Evolutionary conservation across 2,888 invertebrate genomes (phyloP), one percentile per base, ranked within the genome.

Genomic region (Plebejus argus): DNA sequence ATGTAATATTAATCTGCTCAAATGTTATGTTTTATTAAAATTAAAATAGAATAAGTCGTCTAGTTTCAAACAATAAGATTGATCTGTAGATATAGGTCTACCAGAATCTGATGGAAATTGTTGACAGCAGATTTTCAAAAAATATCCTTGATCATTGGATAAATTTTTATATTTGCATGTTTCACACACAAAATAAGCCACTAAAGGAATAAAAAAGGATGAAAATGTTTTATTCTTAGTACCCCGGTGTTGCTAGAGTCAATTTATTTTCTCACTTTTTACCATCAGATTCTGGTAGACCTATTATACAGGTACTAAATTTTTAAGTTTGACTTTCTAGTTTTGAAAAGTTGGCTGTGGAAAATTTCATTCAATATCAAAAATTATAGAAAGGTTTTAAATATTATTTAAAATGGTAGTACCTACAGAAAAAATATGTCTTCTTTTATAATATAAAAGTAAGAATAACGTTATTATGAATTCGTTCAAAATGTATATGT

Each of bases 301-400:
- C n/a, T n/a, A n/a, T n/a, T n/a, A n/a, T n/a, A n/a, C n/a, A n/a
- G n/a, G n/a, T 45, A 45, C 10, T 66, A 23, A 15, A 23, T 8
- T 66, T 66, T 66, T 66, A 66, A 66, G 23, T 66, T 66, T 66
- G 28, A 66, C 23, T 23, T 23, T 28, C 66, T 28, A 66, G 28
- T 66, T 15, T 66, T 12, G 15, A 66, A 66, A 28, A 66, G 66
- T 66, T 66, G 66, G 66, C 66, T 66, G 66, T 66, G 66, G 66
- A 66, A 28, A 28, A 15, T 66, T 28, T 66, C 15, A 18, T 66
- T 15, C 5, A 33, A 66, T 33, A 33, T 66, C 3, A 23, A 15
- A 66, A 66, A 5, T 15, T 28, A 66, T 5, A 28, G 0, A 66
- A 66, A 15, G 1, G 28, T 61, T 61, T 61, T 10, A 23, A 23